Base-by-base conservation (phyloP, 2,888 invertebrate species). In the Drosophila multiciliata region DNA sequence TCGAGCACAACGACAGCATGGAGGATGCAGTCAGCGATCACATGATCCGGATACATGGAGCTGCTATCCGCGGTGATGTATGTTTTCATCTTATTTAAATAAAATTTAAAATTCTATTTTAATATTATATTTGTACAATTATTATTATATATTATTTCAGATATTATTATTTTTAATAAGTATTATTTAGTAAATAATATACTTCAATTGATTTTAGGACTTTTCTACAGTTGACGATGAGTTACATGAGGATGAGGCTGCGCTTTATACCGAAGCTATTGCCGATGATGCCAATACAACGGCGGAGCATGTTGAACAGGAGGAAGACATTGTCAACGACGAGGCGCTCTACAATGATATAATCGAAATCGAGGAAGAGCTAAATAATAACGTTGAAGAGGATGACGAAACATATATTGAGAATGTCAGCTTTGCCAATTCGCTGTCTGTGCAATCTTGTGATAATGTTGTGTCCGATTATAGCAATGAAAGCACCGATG, bases 1-100 rank as follows among this genome's bases (percentile, higher is more conserved):
- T 90, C 67, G 80, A 82, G 9, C 63, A 80, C 2, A 80, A 68
- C 20, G 87, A 81, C n/a, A 66, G 36, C 6, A 17, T 72, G n/a
- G 64, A 82, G 15, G 69, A 72, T 17, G 38, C 17, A 6, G 49
- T 78, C 15, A 71, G 54, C 58, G 61, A 49, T 40, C 82, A 67
- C 64, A 78, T 74, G 79, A 66, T 60, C 59, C 75, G 35, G 66
- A 66, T 67, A 60, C 87, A 83, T 17, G 62, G 70, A 5, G 80
- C 80, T 29, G 76, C 76, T 3, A 52, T 69, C 58, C 62, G 68
- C 2, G 33, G 52, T 20, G 73, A 78, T 32, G 78, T 78, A 75
- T n/a, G 70, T 57, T 1, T 3, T 35, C 26, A 49, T 57, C 7
- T 49, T 20, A 23, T 5, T 6, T 1, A 26, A 26, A 26, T 8